phyloP scores from a whole-genome alignment of 2,113 vertebrate genomes.

The Scomber scombrus region DNA sequence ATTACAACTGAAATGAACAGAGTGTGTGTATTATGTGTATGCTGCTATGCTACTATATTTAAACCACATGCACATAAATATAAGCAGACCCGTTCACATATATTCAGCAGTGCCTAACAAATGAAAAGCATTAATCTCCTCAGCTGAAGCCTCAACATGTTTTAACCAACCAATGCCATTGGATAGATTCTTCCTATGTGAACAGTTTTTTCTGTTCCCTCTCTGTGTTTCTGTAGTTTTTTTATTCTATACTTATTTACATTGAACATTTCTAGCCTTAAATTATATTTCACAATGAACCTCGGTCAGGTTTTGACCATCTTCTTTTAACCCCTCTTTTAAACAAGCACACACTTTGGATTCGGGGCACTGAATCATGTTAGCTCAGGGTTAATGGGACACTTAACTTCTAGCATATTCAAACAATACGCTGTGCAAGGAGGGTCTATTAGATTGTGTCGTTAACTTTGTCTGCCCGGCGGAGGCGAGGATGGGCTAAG shows the following conservation, averaged over 20 bases:
- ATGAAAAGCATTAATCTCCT: conserved; percentile 47
- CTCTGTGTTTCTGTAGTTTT: conserved; percentile 1
- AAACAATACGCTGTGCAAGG: neutral
- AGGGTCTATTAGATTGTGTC: neutral
- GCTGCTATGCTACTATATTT: neutral
- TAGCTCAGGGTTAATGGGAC: neutral
- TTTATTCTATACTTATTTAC: neutral
- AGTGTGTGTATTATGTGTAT: neutral
- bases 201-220: neutral
- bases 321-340: neutral
- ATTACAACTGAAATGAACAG: conserved; percentile 38
- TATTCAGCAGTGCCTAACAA: conserved; percentile 27
- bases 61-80: conserved; percentile 2
- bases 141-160: conserved; percentile 4
- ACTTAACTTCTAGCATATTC: conserved; percentile 3
- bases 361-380: neutral
- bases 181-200: conserved; percentile 19
- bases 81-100: neutral
- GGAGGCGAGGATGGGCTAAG: neutral
- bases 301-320: neutral
- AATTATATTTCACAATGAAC: neutral
- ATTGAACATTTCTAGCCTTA: neutral
- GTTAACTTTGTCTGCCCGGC: too few species aligned
- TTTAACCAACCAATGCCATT: neutral
- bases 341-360: neutral